Evolutionary conservation across 2,888 invertebrate species (phyloP), one percentile per base, ranked within the genome.

Genomic region (Eupeodes latifasciatus): DNA sequence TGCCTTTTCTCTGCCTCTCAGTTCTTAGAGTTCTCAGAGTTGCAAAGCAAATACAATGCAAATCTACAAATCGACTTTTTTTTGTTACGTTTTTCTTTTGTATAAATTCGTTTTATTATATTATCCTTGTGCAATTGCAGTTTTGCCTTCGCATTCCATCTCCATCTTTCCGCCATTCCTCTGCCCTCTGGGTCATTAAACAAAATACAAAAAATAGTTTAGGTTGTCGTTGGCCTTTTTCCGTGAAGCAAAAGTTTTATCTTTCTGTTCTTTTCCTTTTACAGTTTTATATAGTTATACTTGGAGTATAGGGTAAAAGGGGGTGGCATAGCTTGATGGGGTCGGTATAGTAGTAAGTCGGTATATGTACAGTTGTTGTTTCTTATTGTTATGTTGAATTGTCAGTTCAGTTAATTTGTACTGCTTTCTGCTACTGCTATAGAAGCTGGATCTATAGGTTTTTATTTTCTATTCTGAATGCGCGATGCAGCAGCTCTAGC

Each of bases 41-140:
- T 75, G 74, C 84, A 80, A 71, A 72, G 77, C 87, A 87, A 84
- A 87, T 81, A 80, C 84, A 87, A 87, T 87, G 80, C 87, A 87
- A 87, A 87, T 84, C 87, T 84, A 87, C 87, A 87, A 87, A 87
- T 87, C 87, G 84, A 80, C 87, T 87, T 84, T 76, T 19, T 81
- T 83, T 80, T 76, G 16, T 47, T 72, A 53, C 34, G 27, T 72
- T 61, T 80, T 61, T 71, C 57, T 74, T 66, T 87, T 76, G 80
- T 84, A 76, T 72, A 51, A 61, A 72, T 59, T 85, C 40, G 79
- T 83, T 80, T 84, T 87, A 84, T 87, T 87, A 57, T 87, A 84
- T 87, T 87, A 84, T 87, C 84, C 87, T 87, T 87, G 80, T 87
- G 87, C 84, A 84, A 84, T 84, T 84, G 84, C 87, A 87, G 87